Evolutionary conservation across 2,888 invertebrate species (phyloP).

Genomic region (Petrophora chlorosata): DNA sequence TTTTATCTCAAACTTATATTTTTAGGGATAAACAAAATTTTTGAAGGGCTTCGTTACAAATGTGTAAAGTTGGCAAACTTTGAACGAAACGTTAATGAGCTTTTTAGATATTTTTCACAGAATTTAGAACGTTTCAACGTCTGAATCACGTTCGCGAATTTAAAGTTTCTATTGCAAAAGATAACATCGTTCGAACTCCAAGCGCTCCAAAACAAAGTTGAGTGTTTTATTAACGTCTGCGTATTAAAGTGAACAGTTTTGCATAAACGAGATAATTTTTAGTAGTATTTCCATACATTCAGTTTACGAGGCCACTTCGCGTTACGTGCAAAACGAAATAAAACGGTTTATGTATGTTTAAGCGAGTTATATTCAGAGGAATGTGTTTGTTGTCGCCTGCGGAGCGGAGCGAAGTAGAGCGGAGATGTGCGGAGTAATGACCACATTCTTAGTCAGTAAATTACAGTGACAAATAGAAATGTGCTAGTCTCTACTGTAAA

Average conservation of each 20-base stretch:
- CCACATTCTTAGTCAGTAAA: slow-evolving; percentile 21
- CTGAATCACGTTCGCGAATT: slow-evolving; percentile 22
- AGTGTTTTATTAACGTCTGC: slow-evolving; percentile 16
- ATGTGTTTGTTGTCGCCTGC: slow-evolving; percentile 1
- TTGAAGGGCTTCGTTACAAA: slow-evolving; percentile 21
- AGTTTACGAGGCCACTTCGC: slow-evolving; percentile 32
- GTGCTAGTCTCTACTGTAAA: slow-evolving; percentile 13
- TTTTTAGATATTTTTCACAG: slow-evolving; percentile 25
- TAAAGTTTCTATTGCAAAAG: slow-evolving; percentile 17
- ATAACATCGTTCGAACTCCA: slow-evolving; percentile 6
- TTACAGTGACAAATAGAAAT: slow-evolving; percentile 23
- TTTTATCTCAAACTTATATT: too few relatives aligned
- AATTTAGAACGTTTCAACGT: slow-evolving; percentile 16
- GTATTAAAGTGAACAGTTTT: slow-evolving; percentile 26
- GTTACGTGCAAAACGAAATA: slow-evolving; percentile 34
- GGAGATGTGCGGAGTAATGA: slow-evolving; percentile 11
- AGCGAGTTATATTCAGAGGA: slow-evolving; percentile 27
- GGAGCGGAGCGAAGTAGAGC: neutral
- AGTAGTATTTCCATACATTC: slow-evolving; percentile 29
- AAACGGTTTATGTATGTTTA: slow-evolving; percentile 34
- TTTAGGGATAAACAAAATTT: slow-evolving; percentile 7
- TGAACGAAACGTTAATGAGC: slow-evolving; percentile 20
- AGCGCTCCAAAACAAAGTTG: slow-evolving; percentile 3
- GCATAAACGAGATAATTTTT: slow-evolving; percentile 33
- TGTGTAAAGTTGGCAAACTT: slow-evolving; percentile 23